Evolutionary conservation across 2,113 vertebrate species (phyloP).

Genomic region (Ancistrus triradiatus): DNA sequence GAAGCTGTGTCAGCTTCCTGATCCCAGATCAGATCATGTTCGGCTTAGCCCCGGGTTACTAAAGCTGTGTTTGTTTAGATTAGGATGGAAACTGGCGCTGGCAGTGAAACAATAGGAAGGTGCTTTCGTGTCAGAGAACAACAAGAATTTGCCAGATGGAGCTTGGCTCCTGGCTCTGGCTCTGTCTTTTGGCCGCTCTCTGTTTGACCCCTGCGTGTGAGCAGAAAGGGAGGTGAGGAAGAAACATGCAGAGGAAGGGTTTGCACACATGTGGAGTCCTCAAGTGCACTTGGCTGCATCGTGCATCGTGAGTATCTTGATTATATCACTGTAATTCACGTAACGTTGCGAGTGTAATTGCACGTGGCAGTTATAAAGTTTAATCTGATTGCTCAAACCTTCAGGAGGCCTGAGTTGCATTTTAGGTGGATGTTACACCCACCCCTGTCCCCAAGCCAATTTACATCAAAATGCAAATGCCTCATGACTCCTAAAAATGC

Average conservation of each 20-base stretch:
- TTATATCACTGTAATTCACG: too few species aligned
- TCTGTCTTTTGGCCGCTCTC: neutral
- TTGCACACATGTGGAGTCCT: neutral
- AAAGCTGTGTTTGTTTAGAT: conserved; percentile 12
- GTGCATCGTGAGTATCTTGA: too few species aligned
- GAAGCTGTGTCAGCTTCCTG: neutral
- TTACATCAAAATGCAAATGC: too few species aligned
- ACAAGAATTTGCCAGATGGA: neutral
- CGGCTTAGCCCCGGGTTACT: neutral
- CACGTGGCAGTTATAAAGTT: too few species aligned
- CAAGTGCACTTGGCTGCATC: too few species aligned
- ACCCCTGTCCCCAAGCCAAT: too few species aligned
- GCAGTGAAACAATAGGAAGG: conserved; percentile 1
- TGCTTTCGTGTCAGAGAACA: neutral
- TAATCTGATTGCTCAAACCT: too few species aligned
- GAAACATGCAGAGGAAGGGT: neutral
- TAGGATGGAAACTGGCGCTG: neutral
- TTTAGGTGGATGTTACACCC: too few species aligned
- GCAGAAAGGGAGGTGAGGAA: neutral
- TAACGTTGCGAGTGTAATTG: too few species aligned
- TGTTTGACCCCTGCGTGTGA: neutral
- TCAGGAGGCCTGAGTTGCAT: too few species aligned
- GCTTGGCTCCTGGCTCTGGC: neutral
- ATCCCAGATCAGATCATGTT: neutral
- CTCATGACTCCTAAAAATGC: too few species aligned